phyloP scores from a whole-genome alignment of 2,888 invertebrate species.

The Imbricaverruca yamaguchii region DNA sequence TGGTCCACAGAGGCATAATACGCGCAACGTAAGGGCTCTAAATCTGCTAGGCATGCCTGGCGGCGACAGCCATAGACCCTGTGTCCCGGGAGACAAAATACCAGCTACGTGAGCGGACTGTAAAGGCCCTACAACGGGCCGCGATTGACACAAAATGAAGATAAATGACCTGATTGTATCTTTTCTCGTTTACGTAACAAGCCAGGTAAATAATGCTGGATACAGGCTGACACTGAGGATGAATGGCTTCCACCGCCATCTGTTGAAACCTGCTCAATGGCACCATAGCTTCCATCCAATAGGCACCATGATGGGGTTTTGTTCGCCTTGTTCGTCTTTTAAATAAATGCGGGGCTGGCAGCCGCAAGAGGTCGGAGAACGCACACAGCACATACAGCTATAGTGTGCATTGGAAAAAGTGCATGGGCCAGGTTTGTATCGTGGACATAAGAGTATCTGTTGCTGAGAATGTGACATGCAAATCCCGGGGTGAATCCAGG shows the following conservation, averaged over 20 bases:
- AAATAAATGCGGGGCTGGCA: background rate
- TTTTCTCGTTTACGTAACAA: constrained; percentile 21
- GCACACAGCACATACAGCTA: too few species aligned
- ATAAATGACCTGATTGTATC: constrained; percentile 16
- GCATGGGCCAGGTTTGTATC: too few species aligned
- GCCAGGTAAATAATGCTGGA: constrained; percentile 18
- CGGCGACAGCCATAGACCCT: constrained; percentile 7
- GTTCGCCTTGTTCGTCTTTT: background rate
- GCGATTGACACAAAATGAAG: constrained; percentile 15
- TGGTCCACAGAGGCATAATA: background rate
- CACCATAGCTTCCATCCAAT: background rate
- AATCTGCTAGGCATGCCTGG: background rate
- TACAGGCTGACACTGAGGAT: constrained; percentile 11
- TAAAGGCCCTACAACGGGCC: background rate
- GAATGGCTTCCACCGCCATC: background rate
- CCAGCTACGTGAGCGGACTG: constrained; percentile 8
- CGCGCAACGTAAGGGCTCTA: background rate
- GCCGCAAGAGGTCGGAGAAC: background rate
- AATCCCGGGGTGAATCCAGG: too few species aligned
- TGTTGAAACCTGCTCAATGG: constrained; percentile 11
- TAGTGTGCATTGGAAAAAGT: too few species aligned
- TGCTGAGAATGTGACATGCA: too few species aligned
- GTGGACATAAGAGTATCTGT: too few species aligned
- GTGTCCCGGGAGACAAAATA: background rate
- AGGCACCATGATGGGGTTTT: constrained; percentile 15